A percentile compares a stretch with the other conserved stretches of the same genome.
phyloP scores from a whole-genome alignment of 2,113 vertebrate species.

The Callipepla californica region DNA sequence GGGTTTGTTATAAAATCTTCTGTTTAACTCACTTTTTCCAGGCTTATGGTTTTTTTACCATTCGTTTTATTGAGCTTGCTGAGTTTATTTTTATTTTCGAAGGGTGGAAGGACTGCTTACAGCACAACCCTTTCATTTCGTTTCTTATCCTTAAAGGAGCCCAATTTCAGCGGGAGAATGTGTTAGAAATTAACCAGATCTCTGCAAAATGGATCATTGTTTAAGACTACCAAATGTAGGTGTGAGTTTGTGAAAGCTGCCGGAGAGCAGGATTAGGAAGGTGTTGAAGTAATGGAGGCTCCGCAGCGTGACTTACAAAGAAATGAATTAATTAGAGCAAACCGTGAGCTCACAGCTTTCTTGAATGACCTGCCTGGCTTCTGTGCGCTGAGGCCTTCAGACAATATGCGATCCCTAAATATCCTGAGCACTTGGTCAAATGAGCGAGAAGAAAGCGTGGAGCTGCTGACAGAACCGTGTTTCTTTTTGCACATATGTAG shows the following conservation, averaged over 20 bases:
- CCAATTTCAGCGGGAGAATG: conserved; percentile 39
- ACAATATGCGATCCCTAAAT: not conserved
- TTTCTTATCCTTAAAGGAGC: conserved; percentile 37
- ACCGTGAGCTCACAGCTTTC: not conserved
- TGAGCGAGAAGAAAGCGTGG: not conserved
- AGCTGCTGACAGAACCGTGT: not conserved
- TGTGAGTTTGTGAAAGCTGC: conserved; percentile 50
- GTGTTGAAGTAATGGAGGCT: conserved; percentile 51
- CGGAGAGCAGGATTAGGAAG: conserved; percentile 26
- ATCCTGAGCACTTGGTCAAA: not conserved
- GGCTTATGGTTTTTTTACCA: not conserved
- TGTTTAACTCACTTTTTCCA: conserved; percentile 47
- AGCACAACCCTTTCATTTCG: conserved; percentile 47
- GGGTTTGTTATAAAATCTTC: conserved; percentile 45
- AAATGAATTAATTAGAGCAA: conserved; percentile 61
- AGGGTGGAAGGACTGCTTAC: conserved; percentile 46
- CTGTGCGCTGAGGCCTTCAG: not conserved
- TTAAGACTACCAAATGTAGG: conserved; percentile 44
- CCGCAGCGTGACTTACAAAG: conserved; percentile 41
- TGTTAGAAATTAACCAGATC: conserved; percentile 36
- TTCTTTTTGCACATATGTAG: not conserved
- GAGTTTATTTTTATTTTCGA: conserved; percentile 53
- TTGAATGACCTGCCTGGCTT: conserved; percentile 14
- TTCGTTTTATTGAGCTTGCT: conserved; percentile 38
- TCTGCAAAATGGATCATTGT: conserved; percentile 39